Evolutionary conservation across 2,113 vertebrate genomes (phyloP).

Genomic region (Cranoglanis bouderius): DNA sequence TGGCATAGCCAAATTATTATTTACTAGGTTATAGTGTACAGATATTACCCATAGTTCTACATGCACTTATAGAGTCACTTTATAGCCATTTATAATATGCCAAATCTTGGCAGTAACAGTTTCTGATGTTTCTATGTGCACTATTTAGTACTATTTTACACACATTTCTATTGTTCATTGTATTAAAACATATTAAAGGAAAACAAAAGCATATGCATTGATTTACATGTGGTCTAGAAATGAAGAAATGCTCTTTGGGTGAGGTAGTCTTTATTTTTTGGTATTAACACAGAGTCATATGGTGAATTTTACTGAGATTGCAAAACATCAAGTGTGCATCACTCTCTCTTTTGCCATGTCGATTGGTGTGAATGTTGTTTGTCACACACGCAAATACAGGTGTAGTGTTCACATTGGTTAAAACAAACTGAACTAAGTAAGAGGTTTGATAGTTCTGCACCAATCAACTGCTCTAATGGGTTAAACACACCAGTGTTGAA

Average conservation of each 20-base stretch:
- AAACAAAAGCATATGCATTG: background rate
- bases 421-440: too few relatives aligned
- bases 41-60: background rate
- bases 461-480: too few relatives aligned
- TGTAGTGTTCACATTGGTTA: too few relatives aligned
- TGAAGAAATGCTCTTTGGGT: background rate
- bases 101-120: background rate
- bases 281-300: background rate
- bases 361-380: too few relatives aligned
- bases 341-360: too few relatives aligned
- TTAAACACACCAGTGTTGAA: too few relatives aligned
- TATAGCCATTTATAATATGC: background rate
- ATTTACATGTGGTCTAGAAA: background rate
- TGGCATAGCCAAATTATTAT: background rate
- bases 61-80: background rate
- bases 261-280: background rate
- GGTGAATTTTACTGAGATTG: too few relatives aligned
- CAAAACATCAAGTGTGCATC: too few relatives aligned
- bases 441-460: too few relatives aligned
- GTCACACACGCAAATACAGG: too few relatives aligned
- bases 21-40: background rate
- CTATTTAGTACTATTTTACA: background rate
- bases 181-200: background rate
- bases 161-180: background rate
- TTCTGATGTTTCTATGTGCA: background rate